Evolutionary conservation across 2,113 vertebrate species (phyloP).

Genomic region (Parus major): DNA sequence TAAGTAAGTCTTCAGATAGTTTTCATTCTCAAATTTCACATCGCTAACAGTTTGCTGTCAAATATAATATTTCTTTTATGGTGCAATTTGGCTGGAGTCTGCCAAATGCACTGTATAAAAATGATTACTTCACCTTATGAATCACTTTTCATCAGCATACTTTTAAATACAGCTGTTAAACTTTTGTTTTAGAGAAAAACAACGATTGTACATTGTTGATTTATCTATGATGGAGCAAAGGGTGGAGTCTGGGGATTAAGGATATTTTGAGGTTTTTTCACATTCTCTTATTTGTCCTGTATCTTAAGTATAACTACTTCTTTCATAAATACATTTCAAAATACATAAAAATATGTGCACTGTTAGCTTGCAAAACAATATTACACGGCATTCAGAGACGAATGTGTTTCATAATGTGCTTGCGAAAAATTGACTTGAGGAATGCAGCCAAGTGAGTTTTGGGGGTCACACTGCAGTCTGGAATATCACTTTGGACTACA

Average conservation of each 20-base stretch:
- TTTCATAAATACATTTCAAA: background rate
- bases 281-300: background rate
- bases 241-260: background rate
- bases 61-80: slow-evolving; percentile 63
- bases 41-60: slow-evolving; percentile 21
- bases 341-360: background rate
- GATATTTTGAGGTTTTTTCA: background rate
- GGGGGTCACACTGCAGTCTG: background rate
- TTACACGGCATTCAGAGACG: background rate
- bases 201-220: slow-evolving; percentile 17
- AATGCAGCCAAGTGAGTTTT: background rate
- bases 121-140: slow-evolving; percentile 59
- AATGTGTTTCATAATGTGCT: background rate
- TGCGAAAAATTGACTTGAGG: background rate
- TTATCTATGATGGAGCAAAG: background rate
- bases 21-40: slow-evolving; percentile 33
- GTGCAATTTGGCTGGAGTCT: slow-evolving; percentile 33
- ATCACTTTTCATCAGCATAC: slow-evolving; percentile 53
- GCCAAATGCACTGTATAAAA: slow-evolving; percentile 43
- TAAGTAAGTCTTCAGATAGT: background rate
- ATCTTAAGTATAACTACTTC: background rate
- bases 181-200: slow-evolving; percentile 37
- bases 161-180: slow-evolving; percentile 47
- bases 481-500: background rate
- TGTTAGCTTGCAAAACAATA: background rate